Evolutionary conservation across 1,140 invertebrate species (phyloP).

Genomic region (Eriocheir sinensis): DNA sequence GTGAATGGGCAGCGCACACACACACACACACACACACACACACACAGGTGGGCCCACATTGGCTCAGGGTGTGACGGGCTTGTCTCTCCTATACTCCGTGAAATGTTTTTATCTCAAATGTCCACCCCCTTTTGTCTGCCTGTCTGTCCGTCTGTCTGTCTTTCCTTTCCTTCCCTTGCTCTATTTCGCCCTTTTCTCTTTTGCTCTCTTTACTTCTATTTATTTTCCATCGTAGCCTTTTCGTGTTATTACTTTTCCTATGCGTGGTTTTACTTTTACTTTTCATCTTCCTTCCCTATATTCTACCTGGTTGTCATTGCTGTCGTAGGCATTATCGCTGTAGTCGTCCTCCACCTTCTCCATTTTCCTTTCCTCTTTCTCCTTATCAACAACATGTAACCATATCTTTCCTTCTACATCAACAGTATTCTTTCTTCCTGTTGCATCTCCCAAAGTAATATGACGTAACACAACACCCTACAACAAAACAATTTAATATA

Average conservation of each 20-base stretch:
- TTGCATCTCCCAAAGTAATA: no score
- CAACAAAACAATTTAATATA: no score
- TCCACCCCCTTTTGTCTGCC: neutral
- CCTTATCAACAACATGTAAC: neutral
- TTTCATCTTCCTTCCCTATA: neutral
- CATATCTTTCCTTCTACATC: no score
- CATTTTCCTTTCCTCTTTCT: neutral
- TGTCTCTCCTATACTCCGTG: slow-evolving; percentile 10
- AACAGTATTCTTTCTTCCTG: no score
- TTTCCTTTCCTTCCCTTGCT: neutral
- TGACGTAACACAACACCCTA: no score
- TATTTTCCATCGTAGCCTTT: neutral
- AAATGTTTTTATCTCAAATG: slow-evolving; percentile 26
- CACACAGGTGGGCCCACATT: neutral
- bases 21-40: neutral
- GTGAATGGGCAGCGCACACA: neutral
- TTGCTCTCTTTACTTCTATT: neutral
- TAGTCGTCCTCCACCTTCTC: neutral
- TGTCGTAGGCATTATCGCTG: neutral
- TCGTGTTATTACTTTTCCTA: neutral
- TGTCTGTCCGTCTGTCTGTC: neutral
- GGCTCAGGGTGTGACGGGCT: neutral
- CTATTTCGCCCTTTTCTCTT: neutral
- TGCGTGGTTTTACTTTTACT: neutral
- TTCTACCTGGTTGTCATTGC: neutral